A percentile compares a stretch with the other conserved stretches of the same genome.
Conservation (phyloP, 64 coral and sea anemone genomes). For the Pocillopora verrucosa region DNA sequence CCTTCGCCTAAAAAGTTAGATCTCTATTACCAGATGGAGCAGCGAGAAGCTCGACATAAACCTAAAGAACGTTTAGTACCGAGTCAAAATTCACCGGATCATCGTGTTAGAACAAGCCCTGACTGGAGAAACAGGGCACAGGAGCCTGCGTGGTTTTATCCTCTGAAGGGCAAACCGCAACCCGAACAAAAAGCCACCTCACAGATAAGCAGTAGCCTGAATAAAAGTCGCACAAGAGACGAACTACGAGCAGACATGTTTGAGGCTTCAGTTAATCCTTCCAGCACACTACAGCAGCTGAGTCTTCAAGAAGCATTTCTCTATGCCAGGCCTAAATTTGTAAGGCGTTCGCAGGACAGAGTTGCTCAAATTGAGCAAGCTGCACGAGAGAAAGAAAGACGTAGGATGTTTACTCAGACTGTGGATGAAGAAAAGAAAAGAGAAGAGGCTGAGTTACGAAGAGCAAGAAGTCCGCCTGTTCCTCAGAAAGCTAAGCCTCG, state of each 20-base stretch:
- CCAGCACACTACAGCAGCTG: slow-evolving; percentile 68
- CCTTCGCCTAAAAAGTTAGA: slow-evolving; percentile 16
- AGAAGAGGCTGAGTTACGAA: neutral
- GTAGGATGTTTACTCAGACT: slow-evolving; percentile 4
- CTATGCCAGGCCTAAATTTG: slow-evolving; percentile 77
- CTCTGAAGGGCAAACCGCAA: slow-evolving; percentile 66
- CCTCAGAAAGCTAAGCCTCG: neutral
- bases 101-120: neutral
- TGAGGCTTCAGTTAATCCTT: slow-evolving; percentile 50
- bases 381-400: slow-evolving; percentile 55
- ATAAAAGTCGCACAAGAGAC: slow-evolving; percentile 29
- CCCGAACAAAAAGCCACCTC: slow-evolving; percentile 10
- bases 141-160: slow-evolving; percentile 77
- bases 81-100: slow-evolving; percentile 56
- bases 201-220: slow-evolving; percentile 9
- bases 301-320: slow-evolving; percentile 90
- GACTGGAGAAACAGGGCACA: slow-evolving; percentile 24
- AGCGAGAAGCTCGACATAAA: slow-evolving; percentile 12
- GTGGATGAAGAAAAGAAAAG: slow-evolving; percentile 5
- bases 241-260: slow-evolving; percentile 52
- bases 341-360: slow-evolving; percentile 73
- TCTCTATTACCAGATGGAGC: neutral
- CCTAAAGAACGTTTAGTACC: slow-evolving; percentile 40
- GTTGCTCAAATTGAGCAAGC: slow-evolving; percentile 55
- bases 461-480: neutral